Percentiles rank a stretch among this genome's conserved stretches.
Conservation (phyloP, 2,888 invertebrate genomes). For the Mongoloraphidia duomilia region DNA sequence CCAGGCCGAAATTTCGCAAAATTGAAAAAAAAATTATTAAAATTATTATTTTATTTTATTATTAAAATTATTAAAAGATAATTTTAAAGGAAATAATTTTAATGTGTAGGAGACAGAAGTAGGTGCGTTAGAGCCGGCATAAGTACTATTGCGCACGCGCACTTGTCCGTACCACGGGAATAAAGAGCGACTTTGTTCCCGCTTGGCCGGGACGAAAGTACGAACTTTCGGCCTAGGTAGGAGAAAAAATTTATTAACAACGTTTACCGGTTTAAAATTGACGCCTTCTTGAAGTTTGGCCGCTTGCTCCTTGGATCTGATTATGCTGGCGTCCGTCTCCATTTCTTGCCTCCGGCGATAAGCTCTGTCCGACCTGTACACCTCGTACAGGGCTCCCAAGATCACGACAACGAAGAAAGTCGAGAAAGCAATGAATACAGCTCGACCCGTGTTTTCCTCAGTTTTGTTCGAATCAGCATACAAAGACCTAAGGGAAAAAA, state of each 20-base stretch:
- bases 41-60: too few species aligned
- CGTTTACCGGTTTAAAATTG: slow-evolving; percentile 38
- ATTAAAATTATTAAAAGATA: too few species aligned
- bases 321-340: slow-evolving; percentile 60
- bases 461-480: slow-evolving; percentile 59
- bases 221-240: too few species aligned
- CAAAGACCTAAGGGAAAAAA: slow-evolving; percentile 30
- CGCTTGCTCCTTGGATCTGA: slow-evolving; percentile 60
- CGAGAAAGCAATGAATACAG: slow-evolving; percentile 65
- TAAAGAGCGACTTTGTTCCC: too few species aligned
- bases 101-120: too few species aligned
- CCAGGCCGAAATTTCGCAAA: too few species aligned
- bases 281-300: slow-evolving; percentile 42
- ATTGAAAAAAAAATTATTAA: too few species aligned
- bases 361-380: slow-evolving; percentile 60
- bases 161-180: too few species aligned
- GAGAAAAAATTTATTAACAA: slow-evolving; percentile 10
- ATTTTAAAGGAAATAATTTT: too few species aligned
- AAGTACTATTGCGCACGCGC: too few species aligned
- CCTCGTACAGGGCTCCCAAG: slow-evolving; percentile 52
- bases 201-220: too few species aligned
- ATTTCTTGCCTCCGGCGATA: slow-evolving; percentile 58
- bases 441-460: slow-evolving; percentile 63
- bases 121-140: too few species aligned
- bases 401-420: slow-evolving; percentile 58